A percentile compares a stretch with the other conserved stretches of the same genome.
Conservation (phyloP, 2,888 invertebrate species). For the Chesias legatella region DNA sequence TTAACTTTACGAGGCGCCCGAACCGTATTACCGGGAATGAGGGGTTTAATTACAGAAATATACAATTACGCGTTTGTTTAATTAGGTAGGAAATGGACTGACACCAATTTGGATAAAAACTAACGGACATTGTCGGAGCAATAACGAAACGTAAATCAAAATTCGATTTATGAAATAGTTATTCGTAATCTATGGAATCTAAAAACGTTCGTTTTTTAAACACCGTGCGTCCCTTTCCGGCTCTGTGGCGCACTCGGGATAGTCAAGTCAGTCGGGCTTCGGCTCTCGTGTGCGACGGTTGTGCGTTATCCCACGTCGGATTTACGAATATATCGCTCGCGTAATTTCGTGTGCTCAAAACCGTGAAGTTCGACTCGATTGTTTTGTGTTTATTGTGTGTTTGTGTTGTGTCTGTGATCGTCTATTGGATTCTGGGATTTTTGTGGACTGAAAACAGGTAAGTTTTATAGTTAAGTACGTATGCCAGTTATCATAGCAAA, state of each 20-base stretch:
- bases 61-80: constrained; percentile 3
- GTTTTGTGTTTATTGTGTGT: constrained; percentile 8
- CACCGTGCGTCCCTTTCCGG: too few species aligned
- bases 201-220: constrained; percentile 36
- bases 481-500: too few species aligned
- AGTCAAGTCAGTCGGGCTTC: constrained; percentile 43
- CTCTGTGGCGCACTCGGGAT: not conserved
- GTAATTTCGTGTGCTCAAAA: constrained; percentile 8
- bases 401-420: constrained; percentile 11
- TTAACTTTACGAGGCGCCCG: constrained; percentile 5
- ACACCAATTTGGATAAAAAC: constrained; percentile 24
- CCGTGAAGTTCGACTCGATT: constrained; percentile 7
- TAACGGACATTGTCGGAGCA: constrained; percentile 3
- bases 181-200: constrained; percentile 35
- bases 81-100: constrained; percentile 34
- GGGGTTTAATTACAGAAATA: constrained; percentile 39
- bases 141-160: constrained; percentile 19
- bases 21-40: constrained; percentile 30
- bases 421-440: constrained; percentile 12
- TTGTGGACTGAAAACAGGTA: constrained; percentile 12
- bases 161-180: constrained; percentile 30
- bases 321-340: constrained; percentile 7
- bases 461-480: not conserved
- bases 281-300: constrained; percentile 31
- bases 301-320: constrained; percentile 11